Conservation (phyloP, 2,797 vertebrate genomes). For the Gobio occitaniae region DNA sequence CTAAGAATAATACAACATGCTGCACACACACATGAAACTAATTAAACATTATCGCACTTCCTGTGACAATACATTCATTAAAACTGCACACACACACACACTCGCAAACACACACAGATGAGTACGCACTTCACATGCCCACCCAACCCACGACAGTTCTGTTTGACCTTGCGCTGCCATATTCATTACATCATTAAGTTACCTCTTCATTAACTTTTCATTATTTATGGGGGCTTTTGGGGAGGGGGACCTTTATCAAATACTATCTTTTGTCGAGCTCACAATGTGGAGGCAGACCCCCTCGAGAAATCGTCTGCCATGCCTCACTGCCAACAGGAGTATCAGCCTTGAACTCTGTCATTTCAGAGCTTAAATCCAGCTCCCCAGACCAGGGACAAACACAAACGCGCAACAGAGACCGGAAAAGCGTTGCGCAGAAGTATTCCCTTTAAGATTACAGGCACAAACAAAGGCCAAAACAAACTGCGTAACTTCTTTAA, state of each 20-base stretch:
- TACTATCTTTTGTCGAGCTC: conserved; percentile 69
- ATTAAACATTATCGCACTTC: conserved; percentile 70
- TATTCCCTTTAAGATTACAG: conserved; percentile 45
- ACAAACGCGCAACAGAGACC: conserved; percentile 11
- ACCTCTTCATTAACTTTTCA: conserved; percentile 90
- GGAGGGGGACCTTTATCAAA: conserved; percentile 70
- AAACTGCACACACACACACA: conserved; percentile 62
- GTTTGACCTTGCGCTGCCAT: conserved; percentile 83
- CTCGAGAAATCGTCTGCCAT: conserved; percentile 57
- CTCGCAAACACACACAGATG: conserved; percentile 48
- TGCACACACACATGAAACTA: conserved; percentile 49
- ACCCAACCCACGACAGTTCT: conserved; percentile 58
- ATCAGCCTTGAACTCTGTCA: conserved; percentile 59
- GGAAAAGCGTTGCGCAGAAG: conserved; percentile 1
- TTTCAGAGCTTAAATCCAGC: conserved; percentile 49
- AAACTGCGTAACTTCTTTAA: conserved; percentile 27
- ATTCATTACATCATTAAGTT: conserved; percentile 90
- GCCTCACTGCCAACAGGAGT: conserved; percentile 56
- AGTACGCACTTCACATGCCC: conserved; percentile 52
- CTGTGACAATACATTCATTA: conserved; percentile 54
- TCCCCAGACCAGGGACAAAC: conserved; percentile 48
- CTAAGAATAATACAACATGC: conserved; percentile 39
- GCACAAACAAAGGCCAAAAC: conserved; percentile 33
- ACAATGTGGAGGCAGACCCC: conserved; percentile 59
- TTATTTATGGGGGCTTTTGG: conserved; percentile 80